Percentiles rank a stretch among this genome's conserved stretches.
These are phyloP conservation scores for Ostrea edulis DNA, from an alignment of 1,140 invertebrate species.

Conservation along the genomic window DNA sequence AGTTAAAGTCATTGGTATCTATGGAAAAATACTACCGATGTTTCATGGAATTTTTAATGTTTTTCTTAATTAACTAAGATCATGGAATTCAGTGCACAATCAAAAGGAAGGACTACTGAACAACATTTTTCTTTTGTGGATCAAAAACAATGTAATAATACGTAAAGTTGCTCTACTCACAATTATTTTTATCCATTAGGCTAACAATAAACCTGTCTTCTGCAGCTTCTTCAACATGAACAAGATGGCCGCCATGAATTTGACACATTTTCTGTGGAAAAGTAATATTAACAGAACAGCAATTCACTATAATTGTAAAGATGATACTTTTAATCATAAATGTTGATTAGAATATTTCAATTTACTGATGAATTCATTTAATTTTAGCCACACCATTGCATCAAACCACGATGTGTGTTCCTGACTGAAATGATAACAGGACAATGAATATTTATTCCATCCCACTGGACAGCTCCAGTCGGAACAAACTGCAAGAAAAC, in stretches of 20 bases:
- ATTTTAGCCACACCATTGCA: not conserved
- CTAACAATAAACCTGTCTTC: not conserved
- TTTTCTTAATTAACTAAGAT: too few relatives aligned
- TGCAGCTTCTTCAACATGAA: not conserved
- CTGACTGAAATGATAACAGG: not conserved
- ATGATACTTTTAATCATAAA: too few relatives aligned
- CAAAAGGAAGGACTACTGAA: too few relatives aligned
- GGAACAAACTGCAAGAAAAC: not conserved
- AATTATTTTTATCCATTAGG: conserved; percentile 5
- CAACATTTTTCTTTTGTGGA: too few relatives aligned
- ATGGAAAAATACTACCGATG: too few relatives aligned
- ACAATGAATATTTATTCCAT: not conserved
- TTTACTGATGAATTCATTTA: too few relatives aligned
- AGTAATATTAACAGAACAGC: not conserved
- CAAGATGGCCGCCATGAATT: not conserved
- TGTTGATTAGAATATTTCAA: too few relatives aligned
- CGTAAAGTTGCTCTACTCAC: not conserved
- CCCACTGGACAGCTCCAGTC: not conserved
- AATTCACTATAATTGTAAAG: not conserved
- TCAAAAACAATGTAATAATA: too few relatives aligned
- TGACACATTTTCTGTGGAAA: not conserved
- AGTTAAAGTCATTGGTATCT: not conserved
- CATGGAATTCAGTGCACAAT: too few relatives aligned
- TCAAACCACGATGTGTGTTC: not conserved
- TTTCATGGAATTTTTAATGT: too few relatives aligned